These are phyloP conservation scores for Epinotia nisella DNA, from an alignment of 2,888 invertebrate genomes.

Conservation along the genomic window DNA sequence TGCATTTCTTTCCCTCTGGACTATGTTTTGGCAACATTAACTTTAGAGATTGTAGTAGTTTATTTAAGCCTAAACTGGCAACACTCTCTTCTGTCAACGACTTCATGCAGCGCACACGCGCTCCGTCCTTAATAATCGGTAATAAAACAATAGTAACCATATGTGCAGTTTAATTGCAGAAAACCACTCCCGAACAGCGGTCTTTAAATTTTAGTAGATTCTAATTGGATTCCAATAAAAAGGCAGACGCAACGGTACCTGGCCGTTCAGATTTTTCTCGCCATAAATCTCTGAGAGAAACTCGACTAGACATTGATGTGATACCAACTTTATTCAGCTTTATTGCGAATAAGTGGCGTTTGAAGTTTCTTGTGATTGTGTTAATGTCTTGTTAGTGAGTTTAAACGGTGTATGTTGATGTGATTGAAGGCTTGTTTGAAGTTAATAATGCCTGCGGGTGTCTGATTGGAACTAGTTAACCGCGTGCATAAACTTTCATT, in stretches of 20 bases:
- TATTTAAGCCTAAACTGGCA: no score
- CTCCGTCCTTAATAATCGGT: no score
- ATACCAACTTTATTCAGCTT: slow-evolving; percentile 10
- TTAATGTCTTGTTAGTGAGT: background rate
- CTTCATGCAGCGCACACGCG: no score
- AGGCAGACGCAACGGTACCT: background rate
- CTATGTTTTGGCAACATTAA: no score
- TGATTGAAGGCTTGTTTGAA: background rate
- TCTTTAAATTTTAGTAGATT: background rate
- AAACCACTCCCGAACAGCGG: no score
- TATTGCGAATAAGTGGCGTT: background rate
- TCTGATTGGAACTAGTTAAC: background rate
- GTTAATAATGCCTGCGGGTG: background rate
- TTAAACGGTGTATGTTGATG: background rate
- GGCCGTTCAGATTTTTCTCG: background rate
- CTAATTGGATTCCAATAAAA: background rate
- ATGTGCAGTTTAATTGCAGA: no score
- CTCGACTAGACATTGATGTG: slow-evolving; percentile 21
- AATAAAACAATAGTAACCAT: no score
- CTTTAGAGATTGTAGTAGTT: no score
- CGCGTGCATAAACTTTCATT: background rate
- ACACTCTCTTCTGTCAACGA: no score
- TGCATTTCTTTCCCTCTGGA: no score
- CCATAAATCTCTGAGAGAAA: background rate
- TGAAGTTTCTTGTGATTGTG: background rate